Percentiles rank a stretch among this genome's conserved stretches.
phyloP scores from a whole-genome alignment of 2,888 invertebrate species.

The Halictus quadricinctus region DNA sequence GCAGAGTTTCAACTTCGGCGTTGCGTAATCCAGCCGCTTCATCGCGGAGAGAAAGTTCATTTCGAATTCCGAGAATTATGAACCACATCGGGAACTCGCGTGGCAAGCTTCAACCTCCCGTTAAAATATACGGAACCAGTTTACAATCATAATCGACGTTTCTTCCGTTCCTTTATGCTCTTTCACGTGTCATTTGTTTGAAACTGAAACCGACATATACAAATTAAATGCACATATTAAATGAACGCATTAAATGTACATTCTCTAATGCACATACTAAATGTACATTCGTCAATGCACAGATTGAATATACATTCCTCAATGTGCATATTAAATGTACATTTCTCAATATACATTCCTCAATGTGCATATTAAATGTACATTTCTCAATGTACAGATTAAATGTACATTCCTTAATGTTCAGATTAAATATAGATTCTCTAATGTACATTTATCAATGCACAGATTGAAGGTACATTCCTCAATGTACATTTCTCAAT shows the following conservation, averaged over 20 bases:
- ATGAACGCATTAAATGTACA: neutral
- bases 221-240: neutral
- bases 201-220: neutral
- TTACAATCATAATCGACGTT: conserved; percentile 2
- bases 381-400: neutral
- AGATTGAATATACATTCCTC: too few species aligned
- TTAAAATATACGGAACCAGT: neutral
- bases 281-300: too few species aligned
- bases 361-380: neutral
- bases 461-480: neutral
- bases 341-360: neutral
- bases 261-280: neutral
- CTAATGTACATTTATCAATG: too few species aligned
- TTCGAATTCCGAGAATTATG: conserved; percentile 35
- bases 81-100: conserved; percentile 29
- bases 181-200: neutral
- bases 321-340: neutral
- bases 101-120: conserved; percentile 14
- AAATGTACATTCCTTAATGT: neutral
- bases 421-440: too few species aligned
- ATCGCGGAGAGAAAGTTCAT: conserved; percentile 45
- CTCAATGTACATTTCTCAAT: too few species aligned
- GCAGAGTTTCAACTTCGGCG: neutral
- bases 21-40: conserved; percentile 32
- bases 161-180: neutral